A percentile compares a stretch with the other conserved stretches of the same genome.
These are phyloP conservation scores for Idaea aversata DNA, from an alignment of 2,888 invertebrate genomes.

Conservation along the genomic window DNA sequence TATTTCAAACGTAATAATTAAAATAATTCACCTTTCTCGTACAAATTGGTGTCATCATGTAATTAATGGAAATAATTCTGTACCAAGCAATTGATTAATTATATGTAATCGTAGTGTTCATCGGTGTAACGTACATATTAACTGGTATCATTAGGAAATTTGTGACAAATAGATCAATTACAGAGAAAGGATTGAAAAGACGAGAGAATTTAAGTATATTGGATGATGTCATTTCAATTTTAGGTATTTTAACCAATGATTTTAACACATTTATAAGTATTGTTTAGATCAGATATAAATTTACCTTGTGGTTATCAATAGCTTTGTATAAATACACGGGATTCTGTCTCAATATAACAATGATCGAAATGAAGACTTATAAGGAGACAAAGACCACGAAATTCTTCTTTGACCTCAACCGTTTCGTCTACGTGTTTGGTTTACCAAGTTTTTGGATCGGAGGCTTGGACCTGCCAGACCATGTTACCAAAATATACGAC, in stretches of 20 bases:
- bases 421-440: conserved; percentile 9
- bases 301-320: background rate
- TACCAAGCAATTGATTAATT: background rate
- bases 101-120: background rate
- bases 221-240: background rate
- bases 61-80: background rate
- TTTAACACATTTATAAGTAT: background rate
- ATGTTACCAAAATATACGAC: conserved; percentile 12
- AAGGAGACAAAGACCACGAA: background rate
- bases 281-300: background rate
- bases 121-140: background rate
- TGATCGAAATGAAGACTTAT: background rate
- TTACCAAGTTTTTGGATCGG: conserved; percentile 24
- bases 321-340: background rate
- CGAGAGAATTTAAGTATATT: background rate
- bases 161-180: background rate
- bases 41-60: background rate
- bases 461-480: conserved; percentile 13
- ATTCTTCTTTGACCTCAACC: background rate
- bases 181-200: background rate
- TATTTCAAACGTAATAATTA: background rate
- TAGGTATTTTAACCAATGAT: too few relatives aligned
- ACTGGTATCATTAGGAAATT: background rate
- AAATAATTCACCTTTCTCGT: background rate
- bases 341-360: background rate